Evolutionary conservation across 1,140 invertebrate species (phyloP).

Genomic region (Drosophila albomicans): DNA sequence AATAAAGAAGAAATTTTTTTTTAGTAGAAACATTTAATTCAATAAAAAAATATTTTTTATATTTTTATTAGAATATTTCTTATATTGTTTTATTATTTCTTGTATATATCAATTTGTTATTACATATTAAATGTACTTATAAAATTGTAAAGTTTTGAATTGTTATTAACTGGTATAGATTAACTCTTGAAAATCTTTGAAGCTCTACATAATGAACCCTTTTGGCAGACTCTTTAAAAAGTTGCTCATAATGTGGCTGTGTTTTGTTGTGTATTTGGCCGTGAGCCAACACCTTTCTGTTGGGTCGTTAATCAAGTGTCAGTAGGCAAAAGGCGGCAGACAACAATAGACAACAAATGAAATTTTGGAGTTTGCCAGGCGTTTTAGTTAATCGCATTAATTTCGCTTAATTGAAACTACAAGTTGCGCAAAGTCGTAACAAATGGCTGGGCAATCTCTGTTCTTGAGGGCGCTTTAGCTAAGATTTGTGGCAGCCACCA

Average conservation of each 20-base stretch:
- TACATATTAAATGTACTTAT: not conserved
- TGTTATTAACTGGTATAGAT: not conserved
- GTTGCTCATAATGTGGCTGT: not conserved
- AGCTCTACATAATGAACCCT: not conserved
- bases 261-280: conserved; percentile 2
- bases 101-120: not conserved
- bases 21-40: not conserved
- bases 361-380: conserved; percentile 3
- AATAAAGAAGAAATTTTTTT: not conserved
- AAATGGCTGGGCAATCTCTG: conserved; percentile 29
- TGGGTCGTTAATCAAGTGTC: conserved; percentile 43
- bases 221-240: not conserved
- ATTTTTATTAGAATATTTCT: not conserved
- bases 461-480: conserved; percentile 12
- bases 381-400: conserved; percentile 71
- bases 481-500: conserved; percentile 56
- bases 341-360: conserved; percentile 6
- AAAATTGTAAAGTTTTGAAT: not conserved
- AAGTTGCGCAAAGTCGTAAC: conserved; percentile 36
- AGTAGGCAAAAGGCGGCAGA: conserved; percentile 29
- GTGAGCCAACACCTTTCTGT: not conserved
- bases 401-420: conserved; percentile 71
- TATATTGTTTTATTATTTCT: not conserved
- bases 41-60: not conserved
- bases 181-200: not conserved